Conservation (phyloP, 2,113 vertebrate genomes). For the Corythoichthys haematopterus region DNA sequence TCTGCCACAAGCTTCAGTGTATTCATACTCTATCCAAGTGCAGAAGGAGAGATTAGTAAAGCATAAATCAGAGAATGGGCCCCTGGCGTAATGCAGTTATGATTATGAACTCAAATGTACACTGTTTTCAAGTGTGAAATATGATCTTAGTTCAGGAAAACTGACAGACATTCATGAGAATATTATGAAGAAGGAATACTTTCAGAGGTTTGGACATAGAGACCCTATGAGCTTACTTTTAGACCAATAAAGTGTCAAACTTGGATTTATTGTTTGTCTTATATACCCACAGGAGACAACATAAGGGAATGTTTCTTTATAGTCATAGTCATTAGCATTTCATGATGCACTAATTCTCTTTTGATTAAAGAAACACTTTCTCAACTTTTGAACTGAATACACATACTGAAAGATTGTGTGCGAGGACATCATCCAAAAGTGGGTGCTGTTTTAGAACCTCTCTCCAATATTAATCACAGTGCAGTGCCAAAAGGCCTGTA, state of each 20-base stretch:
- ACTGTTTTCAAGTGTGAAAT: slow-evolving; percentile 66
- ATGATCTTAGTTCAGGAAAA: slow-evolving; percentile 52
- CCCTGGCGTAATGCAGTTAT: slow-evolving; percentile 56
- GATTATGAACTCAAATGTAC: slow-evolving; percentile 69
- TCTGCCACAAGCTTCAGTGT: slow-evolving; percentile 41
- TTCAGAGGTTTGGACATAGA: slow-evolving; percentile 22
- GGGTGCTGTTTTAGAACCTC: background rate
- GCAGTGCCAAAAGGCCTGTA: background rate
- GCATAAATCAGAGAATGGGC: slow-evolving; percentile 65
- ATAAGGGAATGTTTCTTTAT: background rate
- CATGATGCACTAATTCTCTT: background rate
- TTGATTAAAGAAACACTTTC: background rate
- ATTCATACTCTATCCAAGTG: slow-evolving; percentile 27
- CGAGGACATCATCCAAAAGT: background rate
- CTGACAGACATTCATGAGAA: slow-evolving; percentile 49
- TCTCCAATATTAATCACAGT: background rate
- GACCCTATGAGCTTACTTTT: slow-evolving; percentile 19
- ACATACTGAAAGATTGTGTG: background rate
- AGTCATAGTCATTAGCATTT: background rate
- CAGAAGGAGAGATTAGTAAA: slow-evolving; percentile 55
- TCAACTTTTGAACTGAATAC: background rate
- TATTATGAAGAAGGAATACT: slow-evolving; percentile 38
- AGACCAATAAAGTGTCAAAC: slow-evolving; percentile 6
- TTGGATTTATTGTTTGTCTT: slow-evolving; percentile 16
- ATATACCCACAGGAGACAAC: background rate